Evolutionary conservation across 2,888 invertebrate genomes (phyloP).

Genomic region (Andrena camellia): DNA sequence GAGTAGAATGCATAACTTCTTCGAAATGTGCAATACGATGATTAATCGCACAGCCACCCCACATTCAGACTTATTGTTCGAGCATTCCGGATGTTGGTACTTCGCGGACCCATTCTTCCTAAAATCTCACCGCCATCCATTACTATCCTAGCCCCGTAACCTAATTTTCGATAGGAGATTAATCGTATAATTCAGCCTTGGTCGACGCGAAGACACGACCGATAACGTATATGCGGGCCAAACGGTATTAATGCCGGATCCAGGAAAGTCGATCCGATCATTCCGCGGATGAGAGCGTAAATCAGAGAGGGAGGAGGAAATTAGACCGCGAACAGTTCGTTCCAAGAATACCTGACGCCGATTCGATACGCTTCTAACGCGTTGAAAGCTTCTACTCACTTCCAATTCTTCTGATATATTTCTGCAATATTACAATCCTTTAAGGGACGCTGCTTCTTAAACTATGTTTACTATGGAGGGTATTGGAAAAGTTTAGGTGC

Average conservation of each 20-base stretch:
- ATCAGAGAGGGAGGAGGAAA: constrained; percentile 51
- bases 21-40: constrained; percentile 29
- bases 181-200: constrained; percentile 72
- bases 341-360: constrained; percentile 26
- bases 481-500: no score
- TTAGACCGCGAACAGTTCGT: constrained; percentile 51
- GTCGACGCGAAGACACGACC: constrained; percentile 49
- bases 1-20: constrained; percentile 19
- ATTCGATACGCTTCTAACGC: background rate
- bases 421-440: no score
- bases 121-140: constrained; percentile 46
- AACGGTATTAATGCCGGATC: constrained; percentile 62
- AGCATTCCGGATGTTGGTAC: constrained; percentile 11
- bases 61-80: constrained; percentile 18
- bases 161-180: constrained; percentile 74
- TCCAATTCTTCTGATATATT: background rate
- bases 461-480: no score
- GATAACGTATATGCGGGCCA: constrained; percentile 67
- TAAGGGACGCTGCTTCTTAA: no score
- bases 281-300: constrained; percentile 39
- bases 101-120: constrained; percentile 28
- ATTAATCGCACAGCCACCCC: constrained; percentile 20
- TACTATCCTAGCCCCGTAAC: constrained; percentile 68
- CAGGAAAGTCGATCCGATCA: constrained; percentile 58
- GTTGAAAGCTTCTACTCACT: background rate